phyloP scores from a whole-genome alignment of 1,140 invertebrate species.

The Akabosia matsudoensis region DNA sequence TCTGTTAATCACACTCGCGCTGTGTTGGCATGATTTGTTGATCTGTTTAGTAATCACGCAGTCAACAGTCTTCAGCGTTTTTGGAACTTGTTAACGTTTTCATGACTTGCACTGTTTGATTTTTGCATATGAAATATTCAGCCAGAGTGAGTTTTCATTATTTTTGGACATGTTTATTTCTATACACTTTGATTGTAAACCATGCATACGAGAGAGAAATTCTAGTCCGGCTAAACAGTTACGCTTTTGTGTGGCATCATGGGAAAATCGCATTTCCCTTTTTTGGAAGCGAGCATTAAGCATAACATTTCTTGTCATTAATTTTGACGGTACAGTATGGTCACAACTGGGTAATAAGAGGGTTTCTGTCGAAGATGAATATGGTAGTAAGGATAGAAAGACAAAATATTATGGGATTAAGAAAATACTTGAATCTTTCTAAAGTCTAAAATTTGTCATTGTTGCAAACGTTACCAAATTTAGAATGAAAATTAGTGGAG shows the following conservation, averaged over 20 bases:
- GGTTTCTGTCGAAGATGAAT: not conserved
- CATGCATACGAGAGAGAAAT: not conserved
- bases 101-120: not conserved
- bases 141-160: not conserved
- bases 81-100: not conserved
- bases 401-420: slow-evolving; percentile 47
- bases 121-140: not conserved
- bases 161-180: not conserved
- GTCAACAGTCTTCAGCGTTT: not conserved
- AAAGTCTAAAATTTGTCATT: not conserved
- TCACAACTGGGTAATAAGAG: slow-evolving; percentile 39
- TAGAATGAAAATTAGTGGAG: slow-evolving; percentile 4
- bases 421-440: not conserved
- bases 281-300: not conserved
- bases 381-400: slow-evolving; percentile 7
- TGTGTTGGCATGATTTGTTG: not conserved
- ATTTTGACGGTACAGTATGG: slow-evolving; percentile 34
- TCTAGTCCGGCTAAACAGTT: not conserved
- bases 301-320: not conserved
- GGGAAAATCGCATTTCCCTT: not conserved
- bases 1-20: not conserved
- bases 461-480: slow-evolving; percentile 5
- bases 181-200: not conserved
- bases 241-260: not conserved
- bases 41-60: not conserved